phyloP scores from a whole-genome alignment of 1,140 invertebrate species.

The Brachionus koreanus region DNA sequence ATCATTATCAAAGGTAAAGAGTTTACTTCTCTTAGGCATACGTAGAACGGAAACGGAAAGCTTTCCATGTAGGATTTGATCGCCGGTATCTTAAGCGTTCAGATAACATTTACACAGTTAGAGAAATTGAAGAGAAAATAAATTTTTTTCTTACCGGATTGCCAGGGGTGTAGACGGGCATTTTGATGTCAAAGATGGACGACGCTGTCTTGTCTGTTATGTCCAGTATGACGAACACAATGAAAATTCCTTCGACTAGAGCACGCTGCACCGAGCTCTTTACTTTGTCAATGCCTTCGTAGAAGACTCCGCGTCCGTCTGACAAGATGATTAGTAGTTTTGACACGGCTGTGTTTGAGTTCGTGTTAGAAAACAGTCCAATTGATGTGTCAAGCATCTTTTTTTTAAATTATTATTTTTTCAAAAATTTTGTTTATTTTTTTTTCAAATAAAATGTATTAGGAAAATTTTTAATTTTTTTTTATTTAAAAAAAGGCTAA shows the following conservation, averaged over 20 bases:
- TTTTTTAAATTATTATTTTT: background rate
- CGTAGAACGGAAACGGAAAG: slow-evolving; percentile 98
- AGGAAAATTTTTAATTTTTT: background rate
- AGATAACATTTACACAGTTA: background rate
- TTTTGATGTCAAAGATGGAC: slow-evolving; percentile 83
- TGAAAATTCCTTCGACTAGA: slow-evolving; percentile 75
- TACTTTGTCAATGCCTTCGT: slow-evolving; percentile 76
- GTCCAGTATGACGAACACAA: slow-evolving; percentile 91
- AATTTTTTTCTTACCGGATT: slow-evolving; percentile 56
- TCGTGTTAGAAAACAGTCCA: slow-evolving; percentile 50
- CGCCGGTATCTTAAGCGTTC: slow-evolving; percentile 45
- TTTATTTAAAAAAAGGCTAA: too few relatives aligned
- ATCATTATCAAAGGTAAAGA: slow-evolving; percentile 81
- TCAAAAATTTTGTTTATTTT: background rate
- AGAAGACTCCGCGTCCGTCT: slow-evolving; percentile 86
- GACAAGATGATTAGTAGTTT: slow-evolving; percentile 59
- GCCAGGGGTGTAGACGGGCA: slow-evolving; percentile 65
- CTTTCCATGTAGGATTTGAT: slow-evolving; percentile 79
- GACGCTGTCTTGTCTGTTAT: slow-evolving; percentile 73
- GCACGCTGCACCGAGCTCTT: slow-evolving; percentile 73
- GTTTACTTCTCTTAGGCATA: slow-evolving; percentile 82
- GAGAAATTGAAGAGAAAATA: background rate
- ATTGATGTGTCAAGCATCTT: slow-evolving; percentile 73
- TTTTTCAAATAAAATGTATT: background rate
- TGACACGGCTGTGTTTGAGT: slow-evolving; percentile 45